Evolutionary conservation across 2,113 vertebrate genomes (phyloP).

Genomic region (Melanocharis versteri): DNA sequence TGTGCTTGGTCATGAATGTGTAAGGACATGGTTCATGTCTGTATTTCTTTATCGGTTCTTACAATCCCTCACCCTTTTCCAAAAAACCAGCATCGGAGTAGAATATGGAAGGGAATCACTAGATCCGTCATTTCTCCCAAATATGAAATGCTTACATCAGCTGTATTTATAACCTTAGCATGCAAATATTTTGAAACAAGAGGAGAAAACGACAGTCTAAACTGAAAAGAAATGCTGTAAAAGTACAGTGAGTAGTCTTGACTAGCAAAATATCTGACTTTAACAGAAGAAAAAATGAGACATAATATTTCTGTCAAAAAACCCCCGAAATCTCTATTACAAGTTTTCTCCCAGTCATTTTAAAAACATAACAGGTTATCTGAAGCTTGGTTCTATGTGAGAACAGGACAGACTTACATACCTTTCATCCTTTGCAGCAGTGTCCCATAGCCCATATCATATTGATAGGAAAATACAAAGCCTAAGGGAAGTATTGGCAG

Average conservation of each 20-base stretch:
- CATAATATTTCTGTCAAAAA: not conserved
- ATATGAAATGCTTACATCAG: not conserved
- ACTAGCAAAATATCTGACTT: not conserved
- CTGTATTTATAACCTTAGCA: not conserved
- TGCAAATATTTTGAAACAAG: not conserved
- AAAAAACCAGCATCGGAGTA: fast-evolving
- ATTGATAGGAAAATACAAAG: conserved; percentile 83
- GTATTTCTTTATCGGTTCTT: not conserved
- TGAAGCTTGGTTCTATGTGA: not conserved
- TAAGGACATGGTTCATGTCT: not conserved
- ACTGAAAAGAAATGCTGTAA: not conserved
- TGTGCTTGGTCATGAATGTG: not conserved
- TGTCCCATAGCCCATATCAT: conserved; percentile 85
- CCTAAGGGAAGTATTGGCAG: conserved; percentile 81
- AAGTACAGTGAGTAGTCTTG: not conserved
- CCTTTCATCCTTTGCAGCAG: conserved; percentile 83
- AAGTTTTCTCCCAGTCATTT: not conserved
- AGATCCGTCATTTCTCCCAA: not conserved
- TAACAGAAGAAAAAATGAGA: not conserved
- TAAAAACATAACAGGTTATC: not conserved
- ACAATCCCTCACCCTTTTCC: not conserved
- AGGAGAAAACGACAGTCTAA: not conserved
- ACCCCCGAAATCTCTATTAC: not conserved
- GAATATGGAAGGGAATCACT: not conserved
- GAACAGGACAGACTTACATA: not conserved